Conservation (phyloP, 2,888 invertebrate genomes). For the Dioctria rufipes region DNA sequence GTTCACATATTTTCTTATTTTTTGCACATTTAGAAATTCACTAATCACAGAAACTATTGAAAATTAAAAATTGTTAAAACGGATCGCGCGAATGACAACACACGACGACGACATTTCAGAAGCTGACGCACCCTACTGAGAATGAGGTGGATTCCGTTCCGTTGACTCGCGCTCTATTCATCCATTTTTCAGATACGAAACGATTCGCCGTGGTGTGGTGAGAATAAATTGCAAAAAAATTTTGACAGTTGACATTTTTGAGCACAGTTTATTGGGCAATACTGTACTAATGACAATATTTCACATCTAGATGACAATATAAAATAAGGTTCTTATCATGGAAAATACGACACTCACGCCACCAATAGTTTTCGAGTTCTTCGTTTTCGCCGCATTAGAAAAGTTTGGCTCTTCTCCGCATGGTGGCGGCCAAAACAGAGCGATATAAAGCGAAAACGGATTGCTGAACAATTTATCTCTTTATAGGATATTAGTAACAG, state of each 20-base stretch:
- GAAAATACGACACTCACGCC: neutral
- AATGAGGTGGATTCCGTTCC: conserved; percentile 47
- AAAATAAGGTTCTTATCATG: neutral
- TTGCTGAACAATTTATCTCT: no score
- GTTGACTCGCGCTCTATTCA: neutral
- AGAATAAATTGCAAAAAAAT: neutral
- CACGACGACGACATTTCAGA: conserved; percentile 56
- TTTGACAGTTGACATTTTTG: no score
- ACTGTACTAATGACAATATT: no score
- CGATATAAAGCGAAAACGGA: no score
- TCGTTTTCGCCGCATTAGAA: neutral
- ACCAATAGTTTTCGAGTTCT: neutral
- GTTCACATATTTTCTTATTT: conserved; percentile 48
- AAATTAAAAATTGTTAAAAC: conserved; percentile 41
- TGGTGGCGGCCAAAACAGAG: no score
- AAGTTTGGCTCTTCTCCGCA: neutral
- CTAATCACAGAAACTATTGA: conserved; percentile 39
- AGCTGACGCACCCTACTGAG: conserved; percentile 60
- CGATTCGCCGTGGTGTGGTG: neutral
- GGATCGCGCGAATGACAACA: conserved; percentile 54
- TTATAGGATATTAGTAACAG: no score
- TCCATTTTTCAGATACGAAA: no score
- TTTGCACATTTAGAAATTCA: conserved; percentile 39
- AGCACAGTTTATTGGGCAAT: no score
- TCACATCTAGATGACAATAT: neutral